Evolutionary conservation across 2,113 vertebrate species (phyloP), one percentile per base, ranked within the genome.

Genomic region (Python bivittatus): DNA sequence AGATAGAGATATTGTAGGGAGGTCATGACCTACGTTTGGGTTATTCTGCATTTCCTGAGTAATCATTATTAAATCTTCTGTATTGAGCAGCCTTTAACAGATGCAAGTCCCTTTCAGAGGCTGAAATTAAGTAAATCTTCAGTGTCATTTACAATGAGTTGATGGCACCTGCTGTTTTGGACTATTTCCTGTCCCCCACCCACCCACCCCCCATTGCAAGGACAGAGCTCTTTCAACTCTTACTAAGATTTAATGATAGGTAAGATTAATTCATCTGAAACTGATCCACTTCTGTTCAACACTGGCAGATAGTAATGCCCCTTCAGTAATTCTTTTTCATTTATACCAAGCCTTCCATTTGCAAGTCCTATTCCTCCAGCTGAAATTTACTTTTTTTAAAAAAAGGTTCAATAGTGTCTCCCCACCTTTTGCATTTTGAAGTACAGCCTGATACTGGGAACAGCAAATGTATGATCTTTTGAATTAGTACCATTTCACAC

Each of bases 371-470:
- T n/a, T 89, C 33, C 72, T 91, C 94, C 13, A 90, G 61, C n/a
- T 90, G 94, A 94, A 79, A 91, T 68, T 12, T 90, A 27, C 17
- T 91, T 91, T 64, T 91, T 79, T 44, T n/a, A n/a, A 22, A 57
- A 87, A 42, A 57, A 22, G 85, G 48, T 27, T 86, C 88, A 88
- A 2, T 61, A 42, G 0, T 0, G 17, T 91, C 11, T 61, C 12
- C 22, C 42, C 25, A 27, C 58, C 25, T 15, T 1, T 91, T 0
- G 13, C 23, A 88, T 15, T 84, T 92, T 93, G 38, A 87, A 93
- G 61, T 84, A 6, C 6, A 91, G 5, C 7, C 4, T 91, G 64
- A 54, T 54, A 87, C 7, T 15, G 22, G 20, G 48, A 95, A 1
- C 27, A 12, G 48, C 42, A 91, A 38, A 87, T 84, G 20, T 72